Percentiles rank a stretch among this genome's conserved stretches.
Evolutionary conservation across 2,797 vertebrate genomes (phyloP).

Genomic region (Hyperoplus immaculatus): DNA sequence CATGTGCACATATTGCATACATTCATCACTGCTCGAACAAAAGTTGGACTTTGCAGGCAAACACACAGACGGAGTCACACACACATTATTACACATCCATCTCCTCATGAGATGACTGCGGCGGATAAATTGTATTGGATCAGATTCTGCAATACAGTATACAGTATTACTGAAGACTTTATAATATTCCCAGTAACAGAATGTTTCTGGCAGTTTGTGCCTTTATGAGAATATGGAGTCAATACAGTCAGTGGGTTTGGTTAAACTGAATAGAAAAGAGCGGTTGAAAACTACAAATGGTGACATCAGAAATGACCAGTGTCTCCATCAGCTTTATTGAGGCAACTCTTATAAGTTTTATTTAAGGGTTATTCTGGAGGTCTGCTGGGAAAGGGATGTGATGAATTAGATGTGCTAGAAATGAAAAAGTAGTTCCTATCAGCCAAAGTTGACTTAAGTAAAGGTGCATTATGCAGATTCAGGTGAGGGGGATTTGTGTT

Average conservation of each 20-base stretch:
- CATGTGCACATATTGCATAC: conserved; percentile 82
- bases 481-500: too few relatives aligned
- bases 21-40: conserved; percentile 82
- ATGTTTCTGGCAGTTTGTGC: background rate
- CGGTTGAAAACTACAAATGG: background rate
- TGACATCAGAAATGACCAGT: background rate
- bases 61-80: conserved; percentile 42
- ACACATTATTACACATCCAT: conserved; percentile 48
- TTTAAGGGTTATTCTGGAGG: background rate
- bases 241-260: background rate
- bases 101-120: conserved; percentile 40
- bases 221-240: background rate
- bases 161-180: background rate
- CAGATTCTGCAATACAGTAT: background rate
- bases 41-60: conserved; percentile 69
- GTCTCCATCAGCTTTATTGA: background rate
- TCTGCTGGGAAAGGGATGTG: background rate
- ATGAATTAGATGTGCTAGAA: background rate
- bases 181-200: background rate
- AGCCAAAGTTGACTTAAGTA: too few relatives aligned
- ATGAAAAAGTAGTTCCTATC: conserved; percentile 1
- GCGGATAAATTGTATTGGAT: background rate
- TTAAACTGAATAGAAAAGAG: background rate
- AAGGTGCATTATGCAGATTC: too few relatives aligned
- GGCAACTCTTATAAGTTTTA: background rate